Evolutionary conservation across 2,888 invertebrate genomes (phyloP), one percentile per base, ranked within the genome.

Genomic region (Volucella inanis): DNA sequence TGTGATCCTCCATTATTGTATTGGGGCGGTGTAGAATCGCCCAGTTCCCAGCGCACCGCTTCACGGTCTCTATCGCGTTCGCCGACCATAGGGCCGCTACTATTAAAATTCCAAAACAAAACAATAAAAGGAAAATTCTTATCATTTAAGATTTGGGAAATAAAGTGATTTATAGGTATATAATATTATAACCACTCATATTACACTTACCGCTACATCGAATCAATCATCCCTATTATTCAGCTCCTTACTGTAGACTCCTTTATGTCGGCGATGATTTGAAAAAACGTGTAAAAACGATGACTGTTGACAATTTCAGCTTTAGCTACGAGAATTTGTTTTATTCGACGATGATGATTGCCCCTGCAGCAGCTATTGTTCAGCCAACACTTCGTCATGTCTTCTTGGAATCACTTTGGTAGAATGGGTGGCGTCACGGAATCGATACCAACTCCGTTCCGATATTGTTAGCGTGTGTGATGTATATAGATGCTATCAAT

Each of bases 21-120:
- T 90, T 92, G 93, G 91, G 93, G 92, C 91, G 93, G 93, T 93
- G 93, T 92, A 90, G 91, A 89, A 90, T 91, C 92, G 91, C 92
- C 92, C 91, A 92, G 90, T 92, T 92, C 92, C 92, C 92, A 92
- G 91, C 92, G 92, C 92, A 92, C 92, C 92, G 92, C 92, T 90
- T 92, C 92, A 92, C 92, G 92, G 92, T 92, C 92, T 90, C 92
- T 92, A 90, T 92, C 92, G 91, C 92, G 92, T 92, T 92, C 92
- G 90, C 92, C 92, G 91, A 92, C 92, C 92, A 92, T 92, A 92
- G 91, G 92, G 91, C 91, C 90, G 92, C 91, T 91, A 88, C 89
- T 87, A 62, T 57, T 55, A 15, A 45, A 10, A 14, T 12, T 31
- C 14, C 55, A 31, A 50, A 59, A 3, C 11, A 64, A 50, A 0